phyloP scores from a whole-genome alignment of 2,113 vertebrate species.

The Haemorhous mexicanus region DNA sequence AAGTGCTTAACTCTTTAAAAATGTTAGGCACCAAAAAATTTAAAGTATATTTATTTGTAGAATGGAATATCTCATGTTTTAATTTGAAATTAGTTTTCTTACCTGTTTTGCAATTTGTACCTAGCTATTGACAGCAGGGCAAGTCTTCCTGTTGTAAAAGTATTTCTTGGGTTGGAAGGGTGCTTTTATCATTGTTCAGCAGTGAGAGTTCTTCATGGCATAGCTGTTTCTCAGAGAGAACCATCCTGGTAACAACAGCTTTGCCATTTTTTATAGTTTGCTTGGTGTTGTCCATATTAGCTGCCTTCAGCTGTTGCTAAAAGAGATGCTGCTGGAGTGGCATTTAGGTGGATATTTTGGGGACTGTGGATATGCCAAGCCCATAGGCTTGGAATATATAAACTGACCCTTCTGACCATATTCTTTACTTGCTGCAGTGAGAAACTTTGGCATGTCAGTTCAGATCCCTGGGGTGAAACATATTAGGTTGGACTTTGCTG shows the following conservation, averaged over 20 bases:
- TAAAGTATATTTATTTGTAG: background rate
- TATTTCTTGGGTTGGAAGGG: background rate
- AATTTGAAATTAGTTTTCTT: background rate
- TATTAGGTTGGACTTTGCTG: background rate
- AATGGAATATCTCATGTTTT: background rate
- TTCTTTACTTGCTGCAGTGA: background rate
- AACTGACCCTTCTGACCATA: background rate
- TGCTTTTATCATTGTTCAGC: background rate
- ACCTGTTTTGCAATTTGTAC: background rate
- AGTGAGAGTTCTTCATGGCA: background rate
- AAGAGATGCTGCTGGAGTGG: background rate
- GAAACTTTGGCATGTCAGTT: background rate
- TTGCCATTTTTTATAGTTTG: background rate
- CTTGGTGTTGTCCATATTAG: background rate
- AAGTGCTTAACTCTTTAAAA: background rate
- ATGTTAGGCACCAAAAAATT: background rate
- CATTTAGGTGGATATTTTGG: background rate
- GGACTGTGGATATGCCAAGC: background rate
- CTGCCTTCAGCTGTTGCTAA: background rate
- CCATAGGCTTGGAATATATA: background rate
- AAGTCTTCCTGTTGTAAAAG: background rate
- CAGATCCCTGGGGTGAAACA: background rate
- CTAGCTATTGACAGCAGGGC: fast-evolving
- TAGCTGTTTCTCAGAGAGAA: background rate
- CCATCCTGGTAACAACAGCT: background rate